Base-by-base conservation (phyloP, 2,797 vertebrate genomes). In the Pseudopleuronectes americanus region DNA sequence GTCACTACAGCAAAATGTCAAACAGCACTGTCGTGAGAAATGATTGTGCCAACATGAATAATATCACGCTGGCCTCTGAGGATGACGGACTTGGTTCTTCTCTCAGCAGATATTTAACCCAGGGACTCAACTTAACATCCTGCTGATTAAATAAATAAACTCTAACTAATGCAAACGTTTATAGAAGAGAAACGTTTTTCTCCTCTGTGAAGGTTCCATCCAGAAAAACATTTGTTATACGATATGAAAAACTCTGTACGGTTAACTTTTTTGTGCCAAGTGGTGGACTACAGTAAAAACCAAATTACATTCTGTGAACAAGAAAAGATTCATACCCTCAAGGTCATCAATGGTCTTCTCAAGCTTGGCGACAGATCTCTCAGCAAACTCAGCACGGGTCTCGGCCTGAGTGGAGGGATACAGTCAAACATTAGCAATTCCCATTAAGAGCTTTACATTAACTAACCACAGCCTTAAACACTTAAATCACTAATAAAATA, bases 271-370 rank as follows among this genome's bases (percentile, higher is more conserved):
- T 43, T 16, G 41, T 43, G 41, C 16, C 16, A 12, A 38, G 2
- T 38, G 10, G 36, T 38, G 12, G 41, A 43, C 2, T 17, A 43
- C 16, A 17, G 16, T 43, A 43, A 14, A 43, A 16, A 43, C 16
- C 6, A 43, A 17, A 3, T 24, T 17, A 45, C 9, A 24, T 36
- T 45, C 19, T 17, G 16, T 0, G 49, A 59, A 72, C 73, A 70
- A 48, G 19, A 78, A 85, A 76, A 79, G 72, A 60, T 43, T 85
- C 96, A 79, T 97, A 99, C 98, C 98, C 95, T 99, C 98, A 90
- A 99, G 93, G 92, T 99, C 98, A 87, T 99, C 98, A 62, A 99
- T 98, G 92, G 96, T 97, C 93, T 99, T 99, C 95, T 99, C 98
- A 90, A 99, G 95, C 90, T 99, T 99, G 93, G 98, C 96, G 77